Conservation (phyloP, 2,888 invertebrate genomes). For the Perithous albicinctus region DNA sequence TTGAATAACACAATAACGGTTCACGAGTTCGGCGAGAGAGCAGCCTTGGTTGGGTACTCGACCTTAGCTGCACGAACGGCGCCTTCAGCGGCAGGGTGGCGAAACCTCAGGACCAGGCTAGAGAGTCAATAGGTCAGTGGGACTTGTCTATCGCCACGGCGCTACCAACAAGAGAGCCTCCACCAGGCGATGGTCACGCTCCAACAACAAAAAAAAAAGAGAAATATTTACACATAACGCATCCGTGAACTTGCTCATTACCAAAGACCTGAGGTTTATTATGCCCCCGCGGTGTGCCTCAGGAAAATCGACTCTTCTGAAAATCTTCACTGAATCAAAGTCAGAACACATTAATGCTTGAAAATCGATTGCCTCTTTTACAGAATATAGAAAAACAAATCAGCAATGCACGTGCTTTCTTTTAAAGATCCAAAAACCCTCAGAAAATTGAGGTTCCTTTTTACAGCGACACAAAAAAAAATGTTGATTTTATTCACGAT, state of each 20-base stretch:
- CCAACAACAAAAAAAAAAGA: slow-evolving; percentile 33
- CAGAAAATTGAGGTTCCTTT: not conserved
- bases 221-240: slow-evolving; percentile 15
- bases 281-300: not conserved
- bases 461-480: too few species aligned
- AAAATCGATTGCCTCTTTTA: not conserved
- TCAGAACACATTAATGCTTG: not conserved
- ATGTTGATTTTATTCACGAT: too few species aligned
- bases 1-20: not conserved
- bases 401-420: not conserved
- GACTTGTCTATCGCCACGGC: slow-evolving; percentile 74
- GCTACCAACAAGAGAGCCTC: slow-evolving; percentile 48
- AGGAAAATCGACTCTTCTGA: not conserved
- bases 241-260: slow-evolving; percentile 42
- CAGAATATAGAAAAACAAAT: not conserved
- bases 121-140: slow-evolving; percentile 82
- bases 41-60: slow-evolving; percentile 69
- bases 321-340: slow-evolving; percentile 5
- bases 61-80: slow-evolving; percentile 73
- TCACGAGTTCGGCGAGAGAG: slow-evolving; percentile 29
- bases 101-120: slow-evolving; percentile 75
- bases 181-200: slow-evolving; percentile 38
- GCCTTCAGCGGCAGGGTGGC: slow-evolving; percentile 73
- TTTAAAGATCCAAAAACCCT: not conserved
- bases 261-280: not conserved